Conservation (phyloP, 2,113 vertebrate species). For the Pteropus alecto region DNA sequence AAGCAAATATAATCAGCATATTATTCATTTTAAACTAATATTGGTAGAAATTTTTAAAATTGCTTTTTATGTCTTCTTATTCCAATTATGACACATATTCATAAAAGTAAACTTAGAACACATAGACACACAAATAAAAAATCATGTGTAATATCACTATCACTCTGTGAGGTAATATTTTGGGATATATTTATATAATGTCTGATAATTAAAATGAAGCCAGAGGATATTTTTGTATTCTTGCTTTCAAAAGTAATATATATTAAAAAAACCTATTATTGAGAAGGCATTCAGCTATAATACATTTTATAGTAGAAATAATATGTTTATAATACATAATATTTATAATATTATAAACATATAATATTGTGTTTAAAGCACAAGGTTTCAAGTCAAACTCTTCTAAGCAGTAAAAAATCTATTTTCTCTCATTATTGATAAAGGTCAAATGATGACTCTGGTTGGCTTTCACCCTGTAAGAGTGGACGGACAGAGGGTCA, state of each 20-base stretch:
- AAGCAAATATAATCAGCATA: not conserved
- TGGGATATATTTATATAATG: not conserved
- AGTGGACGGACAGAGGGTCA: not conserved
- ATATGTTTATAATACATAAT: not conserved
- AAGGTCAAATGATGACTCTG: not conserved
- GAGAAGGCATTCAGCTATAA: not conserved
- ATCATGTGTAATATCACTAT: not conserved
- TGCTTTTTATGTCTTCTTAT: not conserved
- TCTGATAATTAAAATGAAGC: not conserved
- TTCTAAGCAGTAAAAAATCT: not conserved
- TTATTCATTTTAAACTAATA: conserved; percentile 28
- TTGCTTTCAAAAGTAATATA: not conserved
- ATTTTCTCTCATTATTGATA: not conserved
- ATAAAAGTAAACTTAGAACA: not conserved
- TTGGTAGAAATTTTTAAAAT: not conserved
- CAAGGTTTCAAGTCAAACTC: not conserved
- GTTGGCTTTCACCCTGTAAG: not conserved
- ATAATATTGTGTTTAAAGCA: not conserved
- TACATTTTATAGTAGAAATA: not conserved
- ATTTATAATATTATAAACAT: not conserved
- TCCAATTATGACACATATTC: not conserved
- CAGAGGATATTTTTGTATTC: not conserved
- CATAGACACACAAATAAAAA: not conserved
- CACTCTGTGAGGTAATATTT: not conserved
- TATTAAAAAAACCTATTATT: not conserved